Evolutionary conservation across 1,140 invertebrate species (phyloP), one percentile per base, ranked within the genome.

Genomic region (Zaprionus camerounensis): DNA sequence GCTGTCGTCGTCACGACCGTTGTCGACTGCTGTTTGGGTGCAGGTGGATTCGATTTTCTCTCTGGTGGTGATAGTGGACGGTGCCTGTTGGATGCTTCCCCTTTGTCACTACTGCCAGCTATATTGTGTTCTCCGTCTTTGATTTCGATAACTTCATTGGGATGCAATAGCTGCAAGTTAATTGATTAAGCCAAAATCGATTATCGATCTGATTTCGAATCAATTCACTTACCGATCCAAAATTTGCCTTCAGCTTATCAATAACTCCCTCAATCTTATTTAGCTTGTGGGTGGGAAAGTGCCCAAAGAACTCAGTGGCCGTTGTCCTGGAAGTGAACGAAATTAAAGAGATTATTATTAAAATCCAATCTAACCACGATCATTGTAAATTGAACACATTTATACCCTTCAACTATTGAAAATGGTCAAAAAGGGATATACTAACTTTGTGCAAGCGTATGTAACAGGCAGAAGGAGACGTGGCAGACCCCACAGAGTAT

Each of bases 231-330:
- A 85, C 82, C 55, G 55, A 9, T 7, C 26, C 20, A 11, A 82
- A 86, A 24, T 68, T 87, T 0, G n/a, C 1, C 53, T 80, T 82
- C 0, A 86, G 9, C 15, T 82, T 86, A 0, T 49, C 41, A 4
- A 87, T 58, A 5, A 82, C 57, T 0, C 38, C 7, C 51, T 86
- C 82, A 13, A 86, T 77, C 34, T 80, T 87, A 7, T 12, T 13
- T 1, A 87, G 36, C 38, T 67, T 67, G 3, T 36, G 9, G 6
- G 20, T 34, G 6, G 65, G 51, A 34, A 28, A 69, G 5, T 57
- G 65, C 1, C 20, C 7, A 34, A 34, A 68, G 3, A 74, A 62
- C 5, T 53, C 55, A 2, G 36, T 7, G 1, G 36, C 17, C 2
- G 65, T 15, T 38, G 56, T 62, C n/a, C 71, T 74, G 36, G 6